Evolutionary conservation across 2,888 invertebrate species (phyloP), one percentile per base, ranked within the genome.

Genomic region (Autographa gamma): DNA sequence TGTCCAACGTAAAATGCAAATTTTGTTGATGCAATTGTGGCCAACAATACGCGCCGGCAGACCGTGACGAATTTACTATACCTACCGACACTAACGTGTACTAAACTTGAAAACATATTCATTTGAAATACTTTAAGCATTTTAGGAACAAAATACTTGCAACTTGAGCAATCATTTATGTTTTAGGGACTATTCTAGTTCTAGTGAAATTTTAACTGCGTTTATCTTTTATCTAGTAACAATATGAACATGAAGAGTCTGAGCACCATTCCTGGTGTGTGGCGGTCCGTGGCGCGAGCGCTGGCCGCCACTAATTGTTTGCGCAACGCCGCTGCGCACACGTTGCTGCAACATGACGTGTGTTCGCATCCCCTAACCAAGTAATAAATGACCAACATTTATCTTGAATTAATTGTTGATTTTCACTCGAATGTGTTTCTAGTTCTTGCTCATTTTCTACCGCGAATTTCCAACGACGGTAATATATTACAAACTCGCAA

Each of bases 1-100:
- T 87, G 89, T 86, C 86, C 90, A 89, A 90, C 88, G 89, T 90
- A 90, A 92, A 93, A 95, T 95, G 95, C 94, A 94, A 95, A 95
- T 95, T 90, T 89, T 76, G 85, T 84, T 93, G 82, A 82, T 87
- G 92, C 93, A 93, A 92, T 92, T 92, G 93, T 91, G 88, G 85
- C 88, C 92, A 90, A 92, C 92, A 92, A 87, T 87, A 89, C 86
- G 75, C 81, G 83, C 81, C 89, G 85, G 69, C 91, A 89, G 93
- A 94, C 91, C 94, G 89, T 91, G 89, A 91, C 94, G 89, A 81
- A 86, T 88, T 84, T 82, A 84, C 88, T 86, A 86, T 87, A 88
- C 86, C 85, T 88, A 88, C 83, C 81, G 75, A 82, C 85, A 88
- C 86, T 84, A 81, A 83, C 80, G 84, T 87, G 85, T 79, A 87